Evolutionary conservation across 2,797 vertebrate species (phyloP), one percentile per base, ranked within the genome.

Genomic region (Amazona ochrocephala): DNA sequence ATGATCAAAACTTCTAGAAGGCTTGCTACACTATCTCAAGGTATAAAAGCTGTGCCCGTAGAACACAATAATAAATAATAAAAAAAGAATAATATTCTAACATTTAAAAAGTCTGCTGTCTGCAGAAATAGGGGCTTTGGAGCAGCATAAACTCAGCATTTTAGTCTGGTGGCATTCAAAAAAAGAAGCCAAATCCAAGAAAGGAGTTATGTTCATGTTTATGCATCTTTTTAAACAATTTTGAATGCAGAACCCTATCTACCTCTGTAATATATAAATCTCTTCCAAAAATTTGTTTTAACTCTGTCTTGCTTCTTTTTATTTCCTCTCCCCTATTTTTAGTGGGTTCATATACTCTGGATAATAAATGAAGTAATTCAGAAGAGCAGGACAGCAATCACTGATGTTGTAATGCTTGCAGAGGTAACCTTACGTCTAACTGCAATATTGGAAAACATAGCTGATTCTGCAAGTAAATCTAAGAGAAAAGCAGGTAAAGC

Each of bases 311-410:
- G 8, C 48, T 74, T 80, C 1, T 86, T 91, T 67, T 89, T 45
- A 48, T 11, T 60, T 27, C 56, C 53, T 53, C 1, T 92, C 27
- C 50, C 39, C 13, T 53, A 29, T 93, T 94, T 97, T 82, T 92
- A 99, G 99, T 99, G 98, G 98, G 44, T 99, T 84, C 98, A 98
- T 96, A 97, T 98, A 94, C 97, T 99, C 77, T 98, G 97, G 96
- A 93, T 98, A 90, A 96, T 99, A 95, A 98, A 98, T 96, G 98
- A 99, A 95, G 97, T 98, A 94, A 98, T 98, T 89, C 96, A 98
- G 37, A 95, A 88, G 48, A 98, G 84, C 94, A 95, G 97, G 75
- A 93, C 98, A 93, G 97, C 97, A 83, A 94, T 96, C 37, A 68
- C 91, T 58, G 97, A 99, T 87, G 96, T 96, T 37, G 93, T 98